Conservation (phyloP, 2,113 vertebrate species). For the Centropus bengalensis region DNA sequence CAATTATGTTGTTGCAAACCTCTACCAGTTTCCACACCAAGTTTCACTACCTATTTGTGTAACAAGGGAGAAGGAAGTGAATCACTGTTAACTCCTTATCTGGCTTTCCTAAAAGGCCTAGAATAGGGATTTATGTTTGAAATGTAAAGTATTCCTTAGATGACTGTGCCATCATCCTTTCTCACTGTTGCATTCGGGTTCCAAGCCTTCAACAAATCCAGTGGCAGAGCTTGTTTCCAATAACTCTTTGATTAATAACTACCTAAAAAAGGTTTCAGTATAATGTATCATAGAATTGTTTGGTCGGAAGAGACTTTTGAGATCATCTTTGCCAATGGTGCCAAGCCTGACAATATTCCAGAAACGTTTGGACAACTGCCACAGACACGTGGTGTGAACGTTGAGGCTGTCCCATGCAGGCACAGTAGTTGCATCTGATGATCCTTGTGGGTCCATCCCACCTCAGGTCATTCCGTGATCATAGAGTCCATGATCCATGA, state of each 20-base stretch:
- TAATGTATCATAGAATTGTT: background rate
- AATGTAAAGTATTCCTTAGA: background rate
- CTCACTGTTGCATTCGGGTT: background rate
- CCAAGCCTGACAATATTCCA: too few species aligned
- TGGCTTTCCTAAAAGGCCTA: background rate
- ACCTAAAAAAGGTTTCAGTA: too few species aligned
- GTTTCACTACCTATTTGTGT: background rate
- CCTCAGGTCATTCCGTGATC: too few species aligned
- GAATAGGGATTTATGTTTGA: background rate
- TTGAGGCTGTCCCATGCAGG: too few species aligned
- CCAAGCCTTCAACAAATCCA: background rate
- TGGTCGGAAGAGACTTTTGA: too few species aligned
- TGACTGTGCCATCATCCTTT: background rate
- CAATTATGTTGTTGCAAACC: background rate
- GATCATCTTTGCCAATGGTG: too few species aligned
- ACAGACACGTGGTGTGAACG: too few species aligned
- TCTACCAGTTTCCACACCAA: background rate
- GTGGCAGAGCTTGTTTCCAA: background rate
- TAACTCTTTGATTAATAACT: background rate
- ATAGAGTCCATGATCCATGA: too few species aligned
- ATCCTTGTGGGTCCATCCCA: too few species aligned
- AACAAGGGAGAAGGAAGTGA: background rate
- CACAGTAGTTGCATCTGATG: too few species aligned
- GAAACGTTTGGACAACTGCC: too few species aligned
- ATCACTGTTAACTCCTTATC: background rate